Percentiles rank a stretch among this genome's conserved stretches.
phyloP scores from a whole-genome alignment of 2,113 vertebrate genomes.

The Aix galericulata region DNA sequence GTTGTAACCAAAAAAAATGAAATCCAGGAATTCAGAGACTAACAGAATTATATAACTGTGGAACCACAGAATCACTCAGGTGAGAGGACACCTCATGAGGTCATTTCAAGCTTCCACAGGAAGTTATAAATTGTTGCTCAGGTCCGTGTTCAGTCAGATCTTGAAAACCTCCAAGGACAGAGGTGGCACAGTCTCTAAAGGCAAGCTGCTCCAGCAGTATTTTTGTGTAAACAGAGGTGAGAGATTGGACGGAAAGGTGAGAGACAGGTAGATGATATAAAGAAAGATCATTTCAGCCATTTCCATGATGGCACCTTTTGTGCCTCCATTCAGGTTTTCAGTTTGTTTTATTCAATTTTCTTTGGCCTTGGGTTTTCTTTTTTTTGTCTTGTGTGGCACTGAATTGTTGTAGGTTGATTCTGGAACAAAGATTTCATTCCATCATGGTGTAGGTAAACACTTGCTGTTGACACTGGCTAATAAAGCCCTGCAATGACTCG shows the following conservation, averaged over 20 bases:
- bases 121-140: not conserved
- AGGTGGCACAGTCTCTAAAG: not conserved
- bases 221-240: not conserved
- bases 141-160: not conserved
- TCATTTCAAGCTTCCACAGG: not conserved
- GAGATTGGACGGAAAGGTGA: not conserved
- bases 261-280: not conserved
- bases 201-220: not conserved
- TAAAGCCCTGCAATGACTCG: no score
- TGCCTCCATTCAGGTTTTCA: rapidly evolving
- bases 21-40: not conserved
- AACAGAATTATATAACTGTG: not conserved
- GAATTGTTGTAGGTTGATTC: not conserved
- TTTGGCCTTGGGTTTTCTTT: not conserved
- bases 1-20: not conserved
- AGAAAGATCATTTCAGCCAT: not conserved
- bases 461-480: not conserved
- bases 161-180: not conserved
- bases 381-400: not conserved
- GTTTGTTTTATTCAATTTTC: rapidly evolving
- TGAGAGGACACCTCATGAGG: rapidly evolving
- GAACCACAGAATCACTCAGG: not conserved
- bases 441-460: not conserved
- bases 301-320: not conserved
- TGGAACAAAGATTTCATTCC: not conserved